A percentile compares a stretch with the other conserved stretches of the same genome.
phyloP scores from a whole-genome alignment of 2,888 invertebrate species.

The Andrena bicolor region DNA sequence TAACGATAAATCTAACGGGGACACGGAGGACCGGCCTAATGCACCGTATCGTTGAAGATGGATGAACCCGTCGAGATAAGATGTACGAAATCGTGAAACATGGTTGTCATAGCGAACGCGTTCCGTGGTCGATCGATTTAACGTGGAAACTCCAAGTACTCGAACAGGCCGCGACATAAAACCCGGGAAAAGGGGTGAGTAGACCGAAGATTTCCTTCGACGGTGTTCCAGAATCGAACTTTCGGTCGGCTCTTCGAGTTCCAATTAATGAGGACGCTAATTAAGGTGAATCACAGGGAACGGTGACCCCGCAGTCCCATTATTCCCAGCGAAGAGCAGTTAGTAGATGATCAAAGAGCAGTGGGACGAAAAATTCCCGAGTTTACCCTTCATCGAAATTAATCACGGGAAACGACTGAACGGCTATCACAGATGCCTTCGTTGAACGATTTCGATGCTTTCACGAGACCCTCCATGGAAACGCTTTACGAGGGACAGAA shows the following conservation, averaged over 20 bases:
- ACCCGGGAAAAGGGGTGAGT: slow-evolving; percentile 16
- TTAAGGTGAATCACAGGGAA: slow-evolving; percentile 66
- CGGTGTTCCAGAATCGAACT: slow-evolving; percentile 35
- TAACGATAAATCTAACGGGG: neutral
- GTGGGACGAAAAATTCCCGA: slow-evolving; percentile 43
- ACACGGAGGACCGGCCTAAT: neutral
- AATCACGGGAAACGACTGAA: slow-evolving; percentile 51
- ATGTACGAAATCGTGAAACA: slow-evolving; percentile 18
- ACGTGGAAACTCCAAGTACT: slow-evolving; percentile 13
- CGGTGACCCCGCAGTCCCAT: slow-evolving; percentile 58
- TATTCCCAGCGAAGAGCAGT: slow-evolving; percentile 61
- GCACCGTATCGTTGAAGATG: slow-evolving; percentile 4
- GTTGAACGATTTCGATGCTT: neutral
- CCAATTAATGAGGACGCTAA: slow-evolving; percentile 71
- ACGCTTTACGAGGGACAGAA: neutral
- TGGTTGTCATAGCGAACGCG: slow-evolving; percentile 33
- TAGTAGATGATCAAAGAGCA: slow-evolving; percentile 64
- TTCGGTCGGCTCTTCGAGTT: slow-evolving; percentile 56
- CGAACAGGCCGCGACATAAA: slow-evolving; percentile 49
- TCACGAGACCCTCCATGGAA: neutral
- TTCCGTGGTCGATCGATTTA: slow-evolving; percentile 47
- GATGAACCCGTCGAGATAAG: slow-evolving; percentile 32
- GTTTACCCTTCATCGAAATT: slow-evolving; percentile 48
- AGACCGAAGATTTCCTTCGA: slow-evolving; percentile 43
- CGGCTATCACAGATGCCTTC: slow-evolving; percentile 1